Evolutionary conservation across 2,888 invertebrate genomes (phyloP), one percentile per base, ranked within the genome.

Genomic region (Sesia bembeciformis): DNA sequence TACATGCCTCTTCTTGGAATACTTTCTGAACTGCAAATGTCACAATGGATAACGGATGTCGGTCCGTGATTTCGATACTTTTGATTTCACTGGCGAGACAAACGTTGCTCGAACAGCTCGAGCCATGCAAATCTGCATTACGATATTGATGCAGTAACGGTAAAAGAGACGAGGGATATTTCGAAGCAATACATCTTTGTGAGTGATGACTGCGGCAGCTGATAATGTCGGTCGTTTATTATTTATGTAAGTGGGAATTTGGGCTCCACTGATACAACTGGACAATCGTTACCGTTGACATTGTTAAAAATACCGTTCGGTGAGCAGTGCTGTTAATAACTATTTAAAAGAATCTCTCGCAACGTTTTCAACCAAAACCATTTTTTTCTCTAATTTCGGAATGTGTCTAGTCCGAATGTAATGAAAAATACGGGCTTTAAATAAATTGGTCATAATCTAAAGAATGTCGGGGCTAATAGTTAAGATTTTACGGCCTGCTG

Each of bases 1-100:
- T 76, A 70, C 74, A 75, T 67, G 71, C 63, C 70, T 72, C 75
- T 86, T 88, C 88, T 85, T 67, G 74, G 87, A 85, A 87, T 72
- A 77, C 79, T 83, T 80, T 85, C 80, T 66, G 74, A 71, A 67
- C 64, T 80, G 72, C 77, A 78, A 85, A 84, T 85, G 79, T 77
- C 76, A 86, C 84, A 86, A 85, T 87, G 81, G 73, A 70, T 82
- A 82, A 81, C 80, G 82, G 82, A 74, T 72, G 72, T 62, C 67
- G 60, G 68, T 66, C 66, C 64, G 70, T 63, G 67, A 75, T 72
- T 76, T 74, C 72, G 65, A 77, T 75, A 74, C 70, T 77, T 77
- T 78, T 76, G 65, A 78, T 81, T 80, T 83, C 72, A 72, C 70
- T 72, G 64, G 67, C 66, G 38, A 5, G 41, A 40, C 40, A 51